Evolutionary conservation across 2,797 vertebrate species (phyloP).

Genomic region (Pseudomugil tenellus): DNA sequence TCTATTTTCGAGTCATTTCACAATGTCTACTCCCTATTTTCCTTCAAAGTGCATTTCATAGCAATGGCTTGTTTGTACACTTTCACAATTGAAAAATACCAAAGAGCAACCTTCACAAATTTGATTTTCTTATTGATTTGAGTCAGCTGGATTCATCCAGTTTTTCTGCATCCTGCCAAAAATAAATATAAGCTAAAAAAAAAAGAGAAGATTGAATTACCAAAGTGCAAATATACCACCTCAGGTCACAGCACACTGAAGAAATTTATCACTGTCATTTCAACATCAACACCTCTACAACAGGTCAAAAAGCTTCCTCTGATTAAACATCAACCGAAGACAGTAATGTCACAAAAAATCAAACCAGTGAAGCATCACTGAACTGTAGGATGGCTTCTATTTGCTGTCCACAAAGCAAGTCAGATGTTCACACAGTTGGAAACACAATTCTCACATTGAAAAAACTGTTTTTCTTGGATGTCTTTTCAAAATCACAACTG

Average conservation of each 20-base stretch:
- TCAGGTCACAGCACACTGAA: constrained; percentile 53
- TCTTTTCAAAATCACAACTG: too few relatives aligned
- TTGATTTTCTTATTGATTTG: constrained; percentile 51
- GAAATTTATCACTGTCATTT: constrained; percentile 66
- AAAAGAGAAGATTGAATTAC: constrained; percentile 59
- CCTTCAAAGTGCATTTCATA: neutral
- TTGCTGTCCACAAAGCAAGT: constrained; percentile 21
- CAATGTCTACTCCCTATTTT: constrained; percentile 1
- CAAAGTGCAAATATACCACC: constrained; percentile 47
- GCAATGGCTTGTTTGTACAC: neutral
- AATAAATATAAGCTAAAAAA: constrained; percentile 3
- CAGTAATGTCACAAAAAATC: constrained; percentile 53
- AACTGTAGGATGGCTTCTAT: constrained; percentile 33
- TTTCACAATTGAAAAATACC: constrained; percentile 3
- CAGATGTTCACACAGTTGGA: neutral
- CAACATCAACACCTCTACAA: constrained; percentile 64
- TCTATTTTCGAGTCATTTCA: neutral
- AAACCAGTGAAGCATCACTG: constrained; percentile 45
- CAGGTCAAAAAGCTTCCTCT: constrained; percentile 61
- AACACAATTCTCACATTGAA: too few relatives aligned
- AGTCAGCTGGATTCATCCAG: constrained; percentile 42
- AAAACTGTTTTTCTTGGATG: too few relatives aligned
- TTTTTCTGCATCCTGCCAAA: constrained; percentile 49
- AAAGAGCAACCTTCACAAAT: constrained; percentile 17
- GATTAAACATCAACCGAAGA: constrained; percentile 65